Conservation (phyloP, 2,888 invertebrate species). For the Andrena flavipes region DNA sequence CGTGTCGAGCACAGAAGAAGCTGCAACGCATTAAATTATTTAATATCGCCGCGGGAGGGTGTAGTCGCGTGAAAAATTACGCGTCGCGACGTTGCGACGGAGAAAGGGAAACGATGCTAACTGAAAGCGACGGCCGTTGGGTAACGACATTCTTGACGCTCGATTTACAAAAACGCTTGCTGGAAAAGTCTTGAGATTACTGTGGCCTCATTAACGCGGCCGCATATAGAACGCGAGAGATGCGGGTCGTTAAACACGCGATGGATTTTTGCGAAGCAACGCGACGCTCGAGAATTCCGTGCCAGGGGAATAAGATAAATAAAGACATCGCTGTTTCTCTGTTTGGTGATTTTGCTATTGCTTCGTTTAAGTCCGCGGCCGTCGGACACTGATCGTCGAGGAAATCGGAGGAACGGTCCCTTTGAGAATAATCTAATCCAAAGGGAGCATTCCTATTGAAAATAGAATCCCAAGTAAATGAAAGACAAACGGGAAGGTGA, state of each 20-base stretch:
- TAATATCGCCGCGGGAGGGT: constrained; percentile 16
- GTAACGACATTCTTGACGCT: constrained; percentile 52
- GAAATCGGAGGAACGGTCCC: constrained; percentile 53
- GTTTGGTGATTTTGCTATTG: background rate
- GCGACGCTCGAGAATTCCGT: constrained; percentile 45
- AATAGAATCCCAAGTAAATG: too few relatives aligned
- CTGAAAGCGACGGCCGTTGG: constrained; percentile 32
- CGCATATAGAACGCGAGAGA: constrained; percentile 9
- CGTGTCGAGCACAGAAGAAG: constrained; percentile 13
- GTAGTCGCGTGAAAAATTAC: constrained; percentile 28
- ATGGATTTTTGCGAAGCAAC: constrained; percentile 46
- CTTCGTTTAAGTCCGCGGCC: background rate
- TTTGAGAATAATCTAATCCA: constrained; percentile 1
- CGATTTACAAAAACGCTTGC: constrained; percentile 44
- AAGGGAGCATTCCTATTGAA: too few relatives aligned
- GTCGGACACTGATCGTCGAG: constrained; percentile 34
- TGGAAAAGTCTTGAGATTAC: constrained; percentile 27
- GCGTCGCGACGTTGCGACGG: background rate
- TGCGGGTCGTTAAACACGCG: constrained; percentile 49
- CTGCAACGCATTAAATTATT: constrained; percentile 42
- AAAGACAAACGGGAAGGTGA: too few relatives aligned
- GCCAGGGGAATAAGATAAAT: constrained; percentile 47
- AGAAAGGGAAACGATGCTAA: background rate
- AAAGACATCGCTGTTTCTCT: constrained; percentile 42
- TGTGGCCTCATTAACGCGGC: constrained; percentile 43